Evolutionary conservation across 2,113 vertebrate species (phyloP), one percentile per base, ranked within the genome.

Genomic region (Smithornis capensis): DNA sequence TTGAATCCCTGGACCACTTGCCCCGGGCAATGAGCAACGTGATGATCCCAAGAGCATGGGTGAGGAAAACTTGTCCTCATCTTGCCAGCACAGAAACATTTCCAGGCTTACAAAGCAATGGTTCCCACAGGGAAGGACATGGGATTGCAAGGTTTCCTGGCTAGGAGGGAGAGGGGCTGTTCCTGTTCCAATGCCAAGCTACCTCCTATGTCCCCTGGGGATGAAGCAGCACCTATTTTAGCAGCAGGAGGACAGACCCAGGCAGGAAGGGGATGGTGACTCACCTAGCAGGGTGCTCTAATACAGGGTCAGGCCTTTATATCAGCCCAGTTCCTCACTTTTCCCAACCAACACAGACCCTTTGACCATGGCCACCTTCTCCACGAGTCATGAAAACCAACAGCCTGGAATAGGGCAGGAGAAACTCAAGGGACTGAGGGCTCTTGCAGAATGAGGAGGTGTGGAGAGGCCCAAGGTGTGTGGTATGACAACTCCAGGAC

Each of bases 161-260:
- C 45, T 45, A 62, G 31, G 31, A 87, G 40, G 44, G 40, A 68
- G 1, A 33, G 31, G 19, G 40, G 44, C 40, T 57, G 14, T 62
- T 33, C 45, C 21, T 3, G 1, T 50, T 11, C 6, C 50, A 42
- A 29, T 33, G 31, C 35, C 0, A 2, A 91, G 33, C 35, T 38
- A 69, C 29, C 45, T 92, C 63, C 70, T n/a, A 4, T 24, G 35
- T 24, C 19, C 23, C 12, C 22, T 50, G 44, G 62, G 83, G 74
- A 73, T 0, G 5, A 83, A 92, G 65, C 40, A 91, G 87, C 49
- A 76, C 89, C 70, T 79, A 27, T 87, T 87, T 78, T 40, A 95
- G 86, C 80, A 96, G 92, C 83, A 88, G 40, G 11, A 90, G 37
- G 42, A 84, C 64, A 74, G 17, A 78, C 12, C 5, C 1, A 33